Conservation (phyloP, 1,140 invertebrate species). For the Plutomurus gul region DNA sequence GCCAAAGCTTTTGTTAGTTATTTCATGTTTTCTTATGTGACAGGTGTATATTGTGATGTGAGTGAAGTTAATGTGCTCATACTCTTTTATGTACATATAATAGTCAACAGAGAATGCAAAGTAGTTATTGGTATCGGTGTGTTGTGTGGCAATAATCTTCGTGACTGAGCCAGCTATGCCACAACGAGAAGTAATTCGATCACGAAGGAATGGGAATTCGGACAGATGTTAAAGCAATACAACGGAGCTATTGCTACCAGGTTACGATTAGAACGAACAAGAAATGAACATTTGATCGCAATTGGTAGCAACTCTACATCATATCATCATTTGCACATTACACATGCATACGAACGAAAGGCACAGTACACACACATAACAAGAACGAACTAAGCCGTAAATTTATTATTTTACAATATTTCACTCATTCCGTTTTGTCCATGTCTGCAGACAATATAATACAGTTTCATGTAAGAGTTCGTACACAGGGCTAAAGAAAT, state of each 20-base stretch:
- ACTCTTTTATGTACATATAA: slow-evolving; percentile 2
- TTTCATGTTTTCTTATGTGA: slow-evolving; percentile 7
- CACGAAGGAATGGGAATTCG: slow-evolving; percentile 46
- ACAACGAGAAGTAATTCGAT: slow-evolving; percentile 49
- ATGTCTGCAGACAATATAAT: background rate
- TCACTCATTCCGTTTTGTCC: background rate
- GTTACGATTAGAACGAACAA: slow-evolving; percentile 31
- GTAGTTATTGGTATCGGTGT: background rate
- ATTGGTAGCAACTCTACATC: slow-evolving; percentile 6
- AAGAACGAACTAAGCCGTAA: background rate
- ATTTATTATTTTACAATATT: slow-evolving; percentile 29
- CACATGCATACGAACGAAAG: too few species aligned
- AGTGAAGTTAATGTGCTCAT: slow-evolving; percentile 24
- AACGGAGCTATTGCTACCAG: slow-evolving; percentile 13
- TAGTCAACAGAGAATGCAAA: slow-evolving; percentile 21
- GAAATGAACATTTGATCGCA: slow-evolving; percentile 27
- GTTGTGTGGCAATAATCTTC: slow-evolving; percentile 45
- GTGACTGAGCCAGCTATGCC: slow-evolving; percentile 43
- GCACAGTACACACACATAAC: background rate
- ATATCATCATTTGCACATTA: slow-evolving; percentile 4
- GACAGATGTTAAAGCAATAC: slow-evolving; percentile 34
- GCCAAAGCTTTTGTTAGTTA: background rate
- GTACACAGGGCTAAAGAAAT: background rate
- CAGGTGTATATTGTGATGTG: slow-evolving; percentile 18
- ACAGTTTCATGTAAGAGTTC: background rate